Evolutionary conservation across 2,113 vertebrate species (phyloP).

Genomic region (Phyllostomus hastatus): DNA sequence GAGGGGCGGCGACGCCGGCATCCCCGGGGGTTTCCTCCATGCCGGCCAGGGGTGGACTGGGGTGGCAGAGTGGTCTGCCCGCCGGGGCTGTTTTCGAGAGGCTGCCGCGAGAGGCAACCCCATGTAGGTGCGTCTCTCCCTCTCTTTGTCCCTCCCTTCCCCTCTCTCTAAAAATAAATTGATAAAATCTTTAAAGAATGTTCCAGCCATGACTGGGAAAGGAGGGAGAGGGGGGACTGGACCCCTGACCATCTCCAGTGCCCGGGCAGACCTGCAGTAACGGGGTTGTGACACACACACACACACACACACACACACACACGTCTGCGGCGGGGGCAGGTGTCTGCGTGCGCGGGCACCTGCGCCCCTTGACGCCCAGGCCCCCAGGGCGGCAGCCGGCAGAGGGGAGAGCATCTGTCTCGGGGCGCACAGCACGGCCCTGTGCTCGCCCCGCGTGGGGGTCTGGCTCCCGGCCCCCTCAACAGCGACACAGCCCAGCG

Average conservation of each 20-base stretch:
- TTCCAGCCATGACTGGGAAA: background rate
- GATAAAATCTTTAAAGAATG: background rate
- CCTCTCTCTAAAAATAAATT: too few species aligned
- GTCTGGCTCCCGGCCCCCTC: background rate
- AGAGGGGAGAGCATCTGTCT: background rate
- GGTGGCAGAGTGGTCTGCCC: background rate
- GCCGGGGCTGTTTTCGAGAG: background rate
- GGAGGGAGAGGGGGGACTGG: background rate
- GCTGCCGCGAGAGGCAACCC: background rate
- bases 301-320: too few species aligned
- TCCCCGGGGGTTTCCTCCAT: too few species aligned
- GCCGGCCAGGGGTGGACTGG: too few species aligned
- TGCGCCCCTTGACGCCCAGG: background rate
- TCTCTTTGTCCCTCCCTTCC: too few species aligned
- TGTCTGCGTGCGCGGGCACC: background rate
- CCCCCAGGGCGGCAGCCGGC: background rate
- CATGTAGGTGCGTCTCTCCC: too few species aligned
- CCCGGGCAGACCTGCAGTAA: background rate
- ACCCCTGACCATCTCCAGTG: background rate
- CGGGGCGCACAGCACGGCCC: background rate
- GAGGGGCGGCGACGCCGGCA: too few species aligned
- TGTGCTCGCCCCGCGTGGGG: background rate
- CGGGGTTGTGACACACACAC: background rate
- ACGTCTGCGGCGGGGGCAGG: too few species aligned
- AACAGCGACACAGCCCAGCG: background rate